Conservation (phyloP, 2,113 vertebrate genomes). For the Piprites chloris region DNA sequence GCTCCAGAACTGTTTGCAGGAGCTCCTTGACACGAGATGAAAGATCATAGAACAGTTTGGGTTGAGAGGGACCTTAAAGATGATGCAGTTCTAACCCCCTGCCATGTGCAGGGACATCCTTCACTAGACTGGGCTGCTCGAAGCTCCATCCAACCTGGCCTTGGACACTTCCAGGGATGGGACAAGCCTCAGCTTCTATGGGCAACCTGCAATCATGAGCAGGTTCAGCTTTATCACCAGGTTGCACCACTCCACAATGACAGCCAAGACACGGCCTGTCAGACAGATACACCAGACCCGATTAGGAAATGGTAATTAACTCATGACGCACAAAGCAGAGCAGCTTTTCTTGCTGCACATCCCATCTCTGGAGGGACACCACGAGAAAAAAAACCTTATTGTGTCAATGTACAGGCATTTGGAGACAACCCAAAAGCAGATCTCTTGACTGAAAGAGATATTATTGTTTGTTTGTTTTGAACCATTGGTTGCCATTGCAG, state of each 20-base stretch:
- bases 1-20: neutral
- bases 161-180: neutral
- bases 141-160: accelerated
- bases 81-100: accelerated
- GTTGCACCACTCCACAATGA: neutral
- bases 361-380: neutral
- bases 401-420: neutral
- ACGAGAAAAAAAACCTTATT: neutral
- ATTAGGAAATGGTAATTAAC: neutral
- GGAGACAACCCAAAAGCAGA: neutral
- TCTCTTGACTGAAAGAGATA: neutral
- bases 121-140: accelerated
- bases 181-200: neutral
- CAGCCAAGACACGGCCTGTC: neutral
- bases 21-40: neutral
- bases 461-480: conserved; percentile 29
- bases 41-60: neutral
- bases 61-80: neutral
- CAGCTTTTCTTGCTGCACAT: neutral
- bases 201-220: neutral
- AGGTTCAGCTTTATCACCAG: neutral
- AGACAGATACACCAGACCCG: neutral
- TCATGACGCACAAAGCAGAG: neutral
- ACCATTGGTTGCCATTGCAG: conserved; percentile 31
- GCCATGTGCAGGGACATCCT: accelerated